phyloP scores from a whole-genome alignment of 2,797 vertebrate genomes.

The Pristis pectinata region DNA sequence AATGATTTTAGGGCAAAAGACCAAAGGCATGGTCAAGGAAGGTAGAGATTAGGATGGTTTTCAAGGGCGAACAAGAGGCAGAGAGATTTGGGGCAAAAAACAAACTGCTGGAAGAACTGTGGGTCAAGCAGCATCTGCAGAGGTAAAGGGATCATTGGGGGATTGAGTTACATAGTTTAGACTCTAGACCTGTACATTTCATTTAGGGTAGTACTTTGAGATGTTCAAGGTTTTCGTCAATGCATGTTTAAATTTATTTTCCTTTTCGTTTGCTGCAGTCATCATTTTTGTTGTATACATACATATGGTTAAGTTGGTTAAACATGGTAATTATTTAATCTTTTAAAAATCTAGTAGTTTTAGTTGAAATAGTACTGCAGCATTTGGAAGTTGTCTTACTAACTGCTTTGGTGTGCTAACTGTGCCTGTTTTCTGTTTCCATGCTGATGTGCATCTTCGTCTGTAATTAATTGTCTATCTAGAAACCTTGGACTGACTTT shows the following conservation, averaged over 20 bases:
- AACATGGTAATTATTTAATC: neutral
- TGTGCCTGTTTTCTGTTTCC: conserved; percentile 63
- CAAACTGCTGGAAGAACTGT: no score
- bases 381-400: conserved; percentile 46
- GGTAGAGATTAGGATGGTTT: neutral
- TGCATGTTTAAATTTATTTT: neutral
- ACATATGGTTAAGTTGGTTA: neutral
- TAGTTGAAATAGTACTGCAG: neutral
- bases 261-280: neutral
- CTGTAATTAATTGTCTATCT: conserved; percentile 75
- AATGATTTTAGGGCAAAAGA: neutral
- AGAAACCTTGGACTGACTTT: conserved; percentile 99
- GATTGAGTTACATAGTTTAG: neutral
- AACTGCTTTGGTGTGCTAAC: conserved; percentile 72
- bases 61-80: neutral
- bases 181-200: neutral
- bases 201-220: neutral
- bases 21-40: neutral
- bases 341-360: neutral
- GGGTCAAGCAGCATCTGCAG: no score
- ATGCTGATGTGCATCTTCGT: conserved; percentile 64
- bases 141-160: neutral
- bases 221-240: neutral
- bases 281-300: neutral
- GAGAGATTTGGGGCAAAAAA: no score